These are phyloP conservation scores for Sardinella longiceps DNA, from an alignment of 2,797 vertebrate genomes.

Conservation along the genomic window DNA sequence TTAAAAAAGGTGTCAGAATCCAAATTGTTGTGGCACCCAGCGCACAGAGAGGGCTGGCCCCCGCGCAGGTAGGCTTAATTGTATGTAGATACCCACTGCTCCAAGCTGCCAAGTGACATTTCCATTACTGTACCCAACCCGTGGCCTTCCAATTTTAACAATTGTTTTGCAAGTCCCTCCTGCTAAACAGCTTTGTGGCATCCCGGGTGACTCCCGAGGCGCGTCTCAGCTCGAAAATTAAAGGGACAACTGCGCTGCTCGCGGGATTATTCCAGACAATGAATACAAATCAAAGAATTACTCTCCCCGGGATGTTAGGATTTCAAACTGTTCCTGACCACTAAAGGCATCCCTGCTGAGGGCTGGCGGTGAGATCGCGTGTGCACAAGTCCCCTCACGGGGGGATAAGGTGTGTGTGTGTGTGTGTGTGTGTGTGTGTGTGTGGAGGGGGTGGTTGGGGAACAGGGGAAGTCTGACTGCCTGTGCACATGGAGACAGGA, in stretches of 20 bases:
- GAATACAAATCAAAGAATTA: conserved; percentile 33
- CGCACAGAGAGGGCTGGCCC: conserved; percentile 36
- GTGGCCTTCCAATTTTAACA: conserved; percentile 36
- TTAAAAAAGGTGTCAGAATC: conserved; percentile 44
- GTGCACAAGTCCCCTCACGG: background rate
- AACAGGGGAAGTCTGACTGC: background rate
- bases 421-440: background rate
- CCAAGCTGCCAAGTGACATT: conserved; percentile 49
- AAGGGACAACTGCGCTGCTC: conserved; percentile 30
- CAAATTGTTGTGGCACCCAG: conserved; percentile 45
- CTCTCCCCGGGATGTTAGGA: conserved; percentile 29
- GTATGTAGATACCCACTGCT: conserved; percentile 39
- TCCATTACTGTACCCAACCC: conserved; percentile 48
- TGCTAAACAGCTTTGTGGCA: conserved; percentile 10
- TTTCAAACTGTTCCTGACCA: conserved; percentile 32
- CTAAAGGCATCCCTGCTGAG: background rate
- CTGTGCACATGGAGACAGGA: background rate
- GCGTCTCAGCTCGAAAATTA: conserved; percentile 39
- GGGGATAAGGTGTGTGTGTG: background rate
- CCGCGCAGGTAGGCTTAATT: conserved; percentile 54
- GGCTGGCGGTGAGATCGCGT: background rate
- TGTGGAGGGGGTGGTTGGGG: background rate
- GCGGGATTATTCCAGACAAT: conserved; percentile 33
- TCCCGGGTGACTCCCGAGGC: conserved; percentile 31
- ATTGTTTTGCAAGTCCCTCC: conserved; percentile 17